phyloP scores from a whole-genome alignment of 2,797 vertebrate genomes.

The Silurus lanzhouensis region DNA sequence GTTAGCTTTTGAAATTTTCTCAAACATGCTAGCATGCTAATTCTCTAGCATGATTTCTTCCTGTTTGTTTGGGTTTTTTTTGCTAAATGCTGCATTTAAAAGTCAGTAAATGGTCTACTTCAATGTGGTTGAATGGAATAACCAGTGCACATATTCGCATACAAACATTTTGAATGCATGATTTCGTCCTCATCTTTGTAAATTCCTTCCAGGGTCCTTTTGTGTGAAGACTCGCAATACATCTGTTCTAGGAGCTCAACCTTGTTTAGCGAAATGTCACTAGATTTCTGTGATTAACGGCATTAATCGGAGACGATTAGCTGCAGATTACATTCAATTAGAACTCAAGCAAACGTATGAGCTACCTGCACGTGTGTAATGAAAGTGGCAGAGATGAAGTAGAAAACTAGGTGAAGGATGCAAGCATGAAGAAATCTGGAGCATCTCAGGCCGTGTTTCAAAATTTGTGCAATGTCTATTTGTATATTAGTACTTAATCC shows the following conservation, averaged over 20 bases:
- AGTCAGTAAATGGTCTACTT: not conserved
- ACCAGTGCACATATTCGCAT: not conserved
- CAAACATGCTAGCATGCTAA: not conserved
- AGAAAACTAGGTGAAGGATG: conserved; percentile 5
- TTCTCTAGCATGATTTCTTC: not conserved
- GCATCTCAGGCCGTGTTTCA: not conserved
- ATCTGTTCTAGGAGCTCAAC: not conserved
- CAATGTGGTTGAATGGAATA: no score
- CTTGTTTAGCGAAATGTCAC: conserved; percentile 22
- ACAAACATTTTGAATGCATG: not conserved
- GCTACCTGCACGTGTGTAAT: conserved; percentile 28
- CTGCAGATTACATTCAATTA: conserved; percentile 52
- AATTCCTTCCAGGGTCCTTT: conserved; percentile 7
- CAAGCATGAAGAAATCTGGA: not conserved
- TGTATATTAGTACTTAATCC: no score
- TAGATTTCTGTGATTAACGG: conserved; percentile 55
- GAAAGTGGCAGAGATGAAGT: conserved; percentile 30
- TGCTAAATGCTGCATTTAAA: not conserved
- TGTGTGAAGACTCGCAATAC: not conserved
- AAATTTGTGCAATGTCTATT: no score
- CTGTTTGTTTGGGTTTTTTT: no score
- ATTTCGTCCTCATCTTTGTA: not conserved
- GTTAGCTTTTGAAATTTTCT: not conserved
- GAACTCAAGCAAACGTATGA: conserved; percentile 44
- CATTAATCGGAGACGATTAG: conserved; percentile 43